These are phyloP conservation scores for Mirounga angustirostris DNA, from an alignment of 2,113 vertebrate genomes.

Conservation along the genomic window DNA sequence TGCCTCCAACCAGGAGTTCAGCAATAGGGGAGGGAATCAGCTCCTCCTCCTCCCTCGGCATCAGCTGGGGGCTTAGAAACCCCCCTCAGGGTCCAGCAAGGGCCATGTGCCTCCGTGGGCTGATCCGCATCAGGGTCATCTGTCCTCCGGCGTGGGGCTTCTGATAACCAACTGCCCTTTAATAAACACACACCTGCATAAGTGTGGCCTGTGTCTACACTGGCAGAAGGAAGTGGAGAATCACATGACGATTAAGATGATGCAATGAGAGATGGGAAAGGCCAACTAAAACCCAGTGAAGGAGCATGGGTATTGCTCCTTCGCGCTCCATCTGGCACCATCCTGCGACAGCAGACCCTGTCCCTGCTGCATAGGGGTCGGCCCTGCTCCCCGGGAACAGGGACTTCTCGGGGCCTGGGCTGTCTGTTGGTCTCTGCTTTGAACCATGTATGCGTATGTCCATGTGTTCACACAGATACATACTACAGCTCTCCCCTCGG, in stretches of 20 bases:
- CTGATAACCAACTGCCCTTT: background rate
- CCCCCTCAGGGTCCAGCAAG: background rate
- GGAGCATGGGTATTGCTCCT: background rate
- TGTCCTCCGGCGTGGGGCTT: background rate
- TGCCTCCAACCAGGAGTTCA: background rate
- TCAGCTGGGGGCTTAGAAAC: background rate
- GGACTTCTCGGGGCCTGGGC: fast-evolving
- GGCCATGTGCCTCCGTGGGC: background rate
- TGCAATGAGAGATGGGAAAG: background rate
- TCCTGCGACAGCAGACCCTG: too few relatives aligned
- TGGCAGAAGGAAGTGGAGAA: background rate
- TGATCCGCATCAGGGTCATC: background rate
- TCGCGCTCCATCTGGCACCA: fast-evolving
- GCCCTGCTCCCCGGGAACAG: background rate
- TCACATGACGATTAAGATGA: background rate
- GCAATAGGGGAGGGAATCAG: background rate
- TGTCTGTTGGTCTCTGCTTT: background rate
- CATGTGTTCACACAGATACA: background rate
- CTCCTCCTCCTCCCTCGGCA: background rate
- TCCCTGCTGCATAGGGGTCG: too few relatives aligned
- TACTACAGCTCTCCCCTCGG: background rate
- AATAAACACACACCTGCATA: background rate
- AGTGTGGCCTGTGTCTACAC: background rate
- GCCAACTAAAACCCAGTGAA: background rate
- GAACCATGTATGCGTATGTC: background rate